Base-by-base conservation (phyloP, 2,113 vertebrate genomes). In the Malurus elegans region DNA sequence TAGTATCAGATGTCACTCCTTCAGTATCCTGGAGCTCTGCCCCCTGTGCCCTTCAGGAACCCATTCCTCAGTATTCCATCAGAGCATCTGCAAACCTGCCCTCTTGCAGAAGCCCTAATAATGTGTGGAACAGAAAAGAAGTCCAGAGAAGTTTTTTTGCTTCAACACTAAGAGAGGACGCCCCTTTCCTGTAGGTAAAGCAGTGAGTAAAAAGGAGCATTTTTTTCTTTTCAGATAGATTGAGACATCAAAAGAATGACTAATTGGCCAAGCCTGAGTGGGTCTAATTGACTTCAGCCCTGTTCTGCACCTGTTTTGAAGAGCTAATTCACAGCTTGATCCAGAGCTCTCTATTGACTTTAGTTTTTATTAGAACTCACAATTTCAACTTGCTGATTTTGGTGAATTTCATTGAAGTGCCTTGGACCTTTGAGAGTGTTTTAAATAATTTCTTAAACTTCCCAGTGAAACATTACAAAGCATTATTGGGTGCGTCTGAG, bases 181-280 rank as follows among this genome's bases (percentile, higher is more conserved):
- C 10, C 18, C 47, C 3, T 4, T n/a, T 31, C 54, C 24, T 24
- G 2, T 34, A 83, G 53, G 31, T 57, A 78, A 91, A 75, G 25
- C 76, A 61, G 0, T 60, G 79, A 67, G 58, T 62, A 66, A 76
- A 88, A 82, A 62, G 6, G 5, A 89, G 2, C n/a, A 6, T 51
- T 84, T 92, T 83, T 47, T 79, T 72, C 56, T 90, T 69, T 40
- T 67, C 74, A 88, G 29, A n/a, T 70, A 83, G 47, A 70, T 14
- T 50, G 78, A 73, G 67, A 94, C 71, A 86, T 96, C 93, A 96
- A 95, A 95, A 79, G 94, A 90, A 89, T 80, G 20, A 60, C 81
- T 95, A 90, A 91, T 62, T 83, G 81, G 79, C 14, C 54, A 90
- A 90, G 86, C 12, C 53, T 94, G 83, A 83, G 47, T 74, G 65